Conservation (phyloP, 2,113 vertebrate species). For the Mesembrinibis cayennensis region DNA sequence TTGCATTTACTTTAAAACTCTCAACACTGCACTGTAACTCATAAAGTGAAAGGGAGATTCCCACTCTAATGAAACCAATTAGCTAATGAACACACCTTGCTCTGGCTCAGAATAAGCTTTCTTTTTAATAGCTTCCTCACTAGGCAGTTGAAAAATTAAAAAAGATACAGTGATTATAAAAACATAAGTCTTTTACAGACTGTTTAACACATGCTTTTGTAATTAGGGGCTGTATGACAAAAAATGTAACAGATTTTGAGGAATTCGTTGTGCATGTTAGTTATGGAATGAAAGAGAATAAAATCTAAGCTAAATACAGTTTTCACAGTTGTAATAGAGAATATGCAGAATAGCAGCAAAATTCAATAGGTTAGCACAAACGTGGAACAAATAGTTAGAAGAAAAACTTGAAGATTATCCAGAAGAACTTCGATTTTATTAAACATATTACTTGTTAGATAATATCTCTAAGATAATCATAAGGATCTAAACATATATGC, state of each 20-base stretch:
- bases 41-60: neutral
- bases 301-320: neutral
- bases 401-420: neutral
- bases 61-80: neutral
- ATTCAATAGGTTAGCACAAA: neutral
- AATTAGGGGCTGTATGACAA: neutral
- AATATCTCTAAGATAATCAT: neutral
- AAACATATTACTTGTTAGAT: neutral
- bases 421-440: neutral
- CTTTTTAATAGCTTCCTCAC: neutral
- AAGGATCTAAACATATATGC: neutral
- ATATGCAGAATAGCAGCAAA: neutral
- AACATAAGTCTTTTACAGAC: neutral
- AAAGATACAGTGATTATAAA: neutral
- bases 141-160: neutral
- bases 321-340: neutral
- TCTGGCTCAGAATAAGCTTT: neutral
- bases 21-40: neutral
- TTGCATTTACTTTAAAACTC: neutral
- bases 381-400: neutral
- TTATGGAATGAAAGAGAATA: neutral
- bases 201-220: too few relatives aligned
- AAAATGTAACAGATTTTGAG: neutral
- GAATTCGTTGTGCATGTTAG: neutral
- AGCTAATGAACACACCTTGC: neutral